Conservation (phyloP, 2,113 vertebrate genomes). For the Antennarius striatus region DNA sequence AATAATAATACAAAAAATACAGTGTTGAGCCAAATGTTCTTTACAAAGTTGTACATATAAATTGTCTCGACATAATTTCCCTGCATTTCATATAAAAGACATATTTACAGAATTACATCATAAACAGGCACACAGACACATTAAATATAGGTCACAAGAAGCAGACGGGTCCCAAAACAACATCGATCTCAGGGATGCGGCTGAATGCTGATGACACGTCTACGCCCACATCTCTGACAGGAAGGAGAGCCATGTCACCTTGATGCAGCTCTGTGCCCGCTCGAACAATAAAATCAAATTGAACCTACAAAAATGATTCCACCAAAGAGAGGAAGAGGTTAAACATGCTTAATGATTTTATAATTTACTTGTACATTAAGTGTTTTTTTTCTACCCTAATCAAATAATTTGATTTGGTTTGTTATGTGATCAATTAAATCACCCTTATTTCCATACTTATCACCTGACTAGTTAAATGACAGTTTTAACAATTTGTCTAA, state of each 20-base stretch:
- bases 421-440: not conserved
- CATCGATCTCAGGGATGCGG: conserved; percentile 19
- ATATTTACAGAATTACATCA: conserved; percentile 37
- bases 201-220: conserved; percentile 15
- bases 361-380: not conserved
- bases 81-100: conserved; percentile 17
- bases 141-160: conserved; percentile 70
- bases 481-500: no score
- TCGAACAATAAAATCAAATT: conserved; percentile 53
- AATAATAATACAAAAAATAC: conserved; percentile 61
- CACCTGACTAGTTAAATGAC: no score
- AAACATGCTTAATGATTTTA: conserved; percentile 4
- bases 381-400: no score
- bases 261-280: conserved; percentile 61
- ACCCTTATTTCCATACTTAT: no score
- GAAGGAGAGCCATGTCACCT: conserved; percentile 73
- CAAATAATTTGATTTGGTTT: no score
- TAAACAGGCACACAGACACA: not conserved
- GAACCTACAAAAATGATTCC: conserved; percentile 45
- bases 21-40: not conserved
- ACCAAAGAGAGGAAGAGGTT: not conserved
- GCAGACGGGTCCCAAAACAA: conserved; percentile 73
- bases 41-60: not conserved
- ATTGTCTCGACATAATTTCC: conserved; percentile 1
- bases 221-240: conserved; percentile 72